phyloP scores from a whole-genome alignment of 2,888 invertebrate genomes.

The Scelioninae gen. 2 region DNA sequence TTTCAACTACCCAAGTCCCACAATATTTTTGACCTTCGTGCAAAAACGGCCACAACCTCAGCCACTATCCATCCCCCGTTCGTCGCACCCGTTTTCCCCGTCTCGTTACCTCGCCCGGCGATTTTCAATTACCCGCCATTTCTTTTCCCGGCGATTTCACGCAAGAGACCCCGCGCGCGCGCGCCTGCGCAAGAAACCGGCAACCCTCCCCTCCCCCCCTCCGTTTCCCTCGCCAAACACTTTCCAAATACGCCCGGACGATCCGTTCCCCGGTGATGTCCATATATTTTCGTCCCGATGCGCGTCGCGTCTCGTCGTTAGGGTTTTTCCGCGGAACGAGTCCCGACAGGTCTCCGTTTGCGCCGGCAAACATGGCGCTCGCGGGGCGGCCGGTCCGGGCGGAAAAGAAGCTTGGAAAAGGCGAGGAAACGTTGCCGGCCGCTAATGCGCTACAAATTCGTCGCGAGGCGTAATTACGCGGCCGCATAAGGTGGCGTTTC shows the following conservation, averaged over 20 bases:
- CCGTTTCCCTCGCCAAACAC: background rate
- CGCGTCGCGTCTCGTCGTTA: slow-evolving; percentile 63
- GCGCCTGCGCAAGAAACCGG: background rate
- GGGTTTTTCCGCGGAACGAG: slow-evolving; percentile 62
- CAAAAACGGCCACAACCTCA: too few relatives aligned
- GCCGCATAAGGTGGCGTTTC: slow-evolving; percentile 57
- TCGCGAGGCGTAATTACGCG: slow-evolving; percentile 60
- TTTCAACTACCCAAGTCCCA: too few relatives aligned
- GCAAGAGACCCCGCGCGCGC: too few relatives aligned
- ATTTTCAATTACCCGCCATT: too few relatives aligned
- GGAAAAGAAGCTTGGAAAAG: slow-evolving; percentile 61
- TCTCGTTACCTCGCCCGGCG: too few relatives aligned
- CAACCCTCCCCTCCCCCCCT: background rate
- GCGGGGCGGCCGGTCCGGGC: slow-evolving; percentile 24
- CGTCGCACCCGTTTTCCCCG: too few relatives aligned
- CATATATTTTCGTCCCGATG: slow-evolving; percentile 61
- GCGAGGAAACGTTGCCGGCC: slow-evolving; percentile 54
- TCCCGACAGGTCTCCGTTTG: slow-evolving; percentile 61
- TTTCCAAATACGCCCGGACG: slow-evolving; percentile 38
- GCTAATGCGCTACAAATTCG: slow-evolving; percentile 63
- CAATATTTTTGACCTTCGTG: too few relatives aligned
- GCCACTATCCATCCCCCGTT: too few relatives aligned
- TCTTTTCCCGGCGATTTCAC: too few relatives aligned
- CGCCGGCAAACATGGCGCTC: slow-evolving; percentile 62
- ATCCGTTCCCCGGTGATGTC: slow-evolving; percentile 52